Conservation (phyloP, 1,140 invertebrate species). For the Diorhabda elongata region DNA sequence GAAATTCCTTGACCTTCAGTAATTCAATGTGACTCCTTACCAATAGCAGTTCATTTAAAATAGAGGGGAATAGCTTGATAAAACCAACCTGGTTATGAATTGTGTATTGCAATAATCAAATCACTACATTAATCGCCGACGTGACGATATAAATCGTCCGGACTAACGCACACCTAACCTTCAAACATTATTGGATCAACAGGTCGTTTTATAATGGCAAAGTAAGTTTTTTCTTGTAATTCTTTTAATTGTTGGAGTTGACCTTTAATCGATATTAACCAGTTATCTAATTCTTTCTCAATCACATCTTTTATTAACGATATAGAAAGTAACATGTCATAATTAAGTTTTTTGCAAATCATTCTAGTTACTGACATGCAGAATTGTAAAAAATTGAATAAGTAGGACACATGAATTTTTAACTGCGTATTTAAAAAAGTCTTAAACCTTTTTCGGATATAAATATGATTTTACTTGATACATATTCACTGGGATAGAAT, state of each 20-base stretch:
- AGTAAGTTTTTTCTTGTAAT: slow-evolving; percentile 8
- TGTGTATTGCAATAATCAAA: neutral
- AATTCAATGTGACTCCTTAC: slow-evolving; percentile 7
- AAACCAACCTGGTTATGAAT: neutral
- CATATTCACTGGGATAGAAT: too few relatives aligned
- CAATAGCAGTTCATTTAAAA: neutral
- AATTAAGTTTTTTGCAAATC: too few relatives aligned
- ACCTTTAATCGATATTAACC: too few relatives aligned
- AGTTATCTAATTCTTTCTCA: too few relatives aligned
- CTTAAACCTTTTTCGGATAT: too few relatives aligned
- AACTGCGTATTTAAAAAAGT: too few relatives aligned
- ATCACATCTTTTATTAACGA: too few relatives aligned
- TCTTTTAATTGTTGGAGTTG: too few relatives aligned
- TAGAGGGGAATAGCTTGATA: neutral
- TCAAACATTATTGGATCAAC: slow-evolving; percentile 8
- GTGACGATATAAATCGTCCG: neutral
- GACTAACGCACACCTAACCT: neutral
- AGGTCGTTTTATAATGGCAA: slow-evolving; percentile 9
- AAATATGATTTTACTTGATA: too few relatives aligned
- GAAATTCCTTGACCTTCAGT: slow-evolving; percentile 6
- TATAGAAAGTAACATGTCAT: too few relatives aligned
- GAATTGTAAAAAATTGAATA: neutral
- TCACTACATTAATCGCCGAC: neutral
- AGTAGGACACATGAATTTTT: neutral
- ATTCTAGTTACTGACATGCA: neutral